Evolutionary conservation across 2,113 vertebrate genomes (phyloP).

Genomic region (Pyrgilauda ruficollis): DNA sequence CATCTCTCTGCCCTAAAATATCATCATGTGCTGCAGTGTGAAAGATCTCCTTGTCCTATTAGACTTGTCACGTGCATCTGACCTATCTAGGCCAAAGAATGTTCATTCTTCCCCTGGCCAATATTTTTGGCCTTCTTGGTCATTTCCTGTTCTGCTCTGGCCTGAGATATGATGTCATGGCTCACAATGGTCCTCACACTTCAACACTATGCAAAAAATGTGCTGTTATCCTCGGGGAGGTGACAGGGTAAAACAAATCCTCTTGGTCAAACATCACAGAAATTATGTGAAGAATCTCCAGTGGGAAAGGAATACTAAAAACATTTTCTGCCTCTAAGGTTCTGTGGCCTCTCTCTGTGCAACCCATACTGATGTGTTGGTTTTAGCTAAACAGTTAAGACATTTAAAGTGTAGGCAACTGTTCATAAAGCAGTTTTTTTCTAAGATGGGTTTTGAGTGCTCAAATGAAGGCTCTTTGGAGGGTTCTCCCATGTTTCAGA

Average conservation of each 20-base stretch:
- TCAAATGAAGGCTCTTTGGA: neutral
- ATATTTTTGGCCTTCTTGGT: neutral
- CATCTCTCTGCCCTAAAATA: conserved; percentile 10
- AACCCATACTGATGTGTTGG: neutral
- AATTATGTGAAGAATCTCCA: conserved; percentile 56
- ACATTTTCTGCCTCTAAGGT: neutral
- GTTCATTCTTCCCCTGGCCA: conserved; percentile 15
- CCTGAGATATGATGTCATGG: conserved; percentile 44
- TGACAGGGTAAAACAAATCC: conserved; percentile 47
- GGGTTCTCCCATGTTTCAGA: neutral
- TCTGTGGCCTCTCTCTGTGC: neutral
- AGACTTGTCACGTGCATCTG: conserved; percentile 18
- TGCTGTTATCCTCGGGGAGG: conserved; percentile 35
- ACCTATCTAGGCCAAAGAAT: conserved; percentile 5
- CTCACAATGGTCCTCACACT: neutral
- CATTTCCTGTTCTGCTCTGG: conserved; percentile 2
- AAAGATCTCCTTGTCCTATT: conserved; percentile 10
- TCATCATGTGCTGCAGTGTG: conserved; percentile 23
- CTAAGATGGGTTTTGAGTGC: neutral
- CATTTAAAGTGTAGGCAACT: neutral
- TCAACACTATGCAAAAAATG: neutral
- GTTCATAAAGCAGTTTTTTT: neutral
- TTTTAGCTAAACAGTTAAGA: neutral
- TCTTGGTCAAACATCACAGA: neutral
- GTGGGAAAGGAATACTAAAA: neutral